Base-by-base conservation (phyloP, 1,140 invertebrate species). In the Sminthurinus signatus region DNA sequence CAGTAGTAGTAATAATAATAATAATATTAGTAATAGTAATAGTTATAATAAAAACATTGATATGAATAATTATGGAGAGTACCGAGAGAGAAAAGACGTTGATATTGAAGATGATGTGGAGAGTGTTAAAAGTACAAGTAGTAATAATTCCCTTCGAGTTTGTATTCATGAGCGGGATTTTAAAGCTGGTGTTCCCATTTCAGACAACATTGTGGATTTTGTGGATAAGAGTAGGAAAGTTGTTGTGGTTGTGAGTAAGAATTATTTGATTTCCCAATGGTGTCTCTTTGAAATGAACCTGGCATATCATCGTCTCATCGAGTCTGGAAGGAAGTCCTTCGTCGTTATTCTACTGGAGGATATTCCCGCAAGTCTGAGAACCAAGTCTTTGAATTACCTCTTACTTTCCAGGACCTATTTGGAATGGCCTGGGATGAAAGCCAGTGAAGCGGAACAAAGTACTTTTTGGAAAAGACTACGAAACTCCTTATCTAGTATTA, bases 221-320 rank as follows among this genome's bases (percentile, higher is more conserved):
- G 84, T 85, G 79, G 83, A 84, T 67, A 76, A 80, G 4, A 83
- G 82, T 1, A 75, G 79, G n/a, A 78, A 78, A 1, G 77, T 84
- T 1, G 78, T 84, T 74, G 73, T 84, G 19, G 77, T 85, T 15
- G 78, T 85, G 8, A 83, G 82, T 1, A 76, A 78, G 21, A 76
- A 78, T 36, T 85, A 84, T 68, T 69, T 85, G 10, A 72, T 79
- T 0, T 83, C 82, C 52, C 81, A 84, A 51, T 85, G 83, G 83
- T 85, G 83, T 74, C 80, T 83, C 59, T 85, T 83, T 69, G 83
- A 85, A 74, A 83, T 84, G 81, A 81, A 84, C 73, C 71, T 85
- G 32, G 83, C 83, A 0, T 83, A 85, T 67, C 82, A 84, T 73
- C 78, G 82, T 57, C 75, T 84, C 1, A 73, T 84, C 60, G 84